These are phyloP conservation scores for Vulpes vulpes DNA, from an alignment of 2,113 vertebrate species.

Conservation along the genomic window DNA sequence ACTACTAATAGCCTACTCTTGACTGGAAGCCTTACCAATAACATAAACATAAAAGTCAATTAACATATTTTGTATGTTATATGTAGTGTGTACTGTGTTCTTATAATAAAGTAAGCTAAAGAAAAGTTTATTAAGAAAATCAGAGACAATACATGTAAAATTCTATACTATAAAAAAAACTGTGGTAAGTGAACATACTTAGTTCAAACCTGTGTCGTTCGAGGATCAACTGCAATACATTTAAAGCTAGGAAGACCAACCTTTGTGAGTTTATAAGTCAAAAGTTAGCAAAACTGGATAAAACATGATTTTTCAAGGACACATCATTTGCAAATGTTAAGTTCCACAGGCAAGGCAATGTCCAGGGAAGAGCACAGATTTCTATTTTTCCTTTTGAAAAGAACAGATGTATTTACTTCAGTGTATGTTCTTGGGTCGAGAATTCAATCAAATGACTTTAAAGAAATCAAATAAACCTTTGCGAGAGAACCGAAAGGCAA, in stretches of 20 bases:
- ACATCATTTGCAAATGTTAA: not conserved
- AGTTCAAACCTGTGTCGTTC: not conserved
- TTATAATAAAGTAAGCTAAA: not conserved
- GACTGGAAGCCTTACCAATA: not conserved
- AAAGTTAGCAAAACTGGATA: not conserved
- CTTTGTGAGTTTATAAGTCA: not conserved
- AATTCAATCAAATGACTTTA: slow-evolving; percentile 62
- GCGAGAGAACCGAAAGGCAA: not conserved
- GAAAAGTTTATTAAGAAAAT: not conserved
- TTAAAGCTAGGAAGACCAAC: not conserved
- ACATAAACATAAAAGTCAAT: not conserved
- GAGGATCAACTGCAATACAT: not conserved
- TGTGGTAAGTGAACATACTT: not conserved
- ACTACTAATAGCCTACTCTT: not conserved
- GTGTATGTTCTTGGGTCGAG: not conserved
- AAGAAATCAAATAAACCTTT: slow-evolving; percentile 61
- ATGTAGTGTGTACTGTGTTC: not conserved
- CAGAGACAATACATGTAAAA: not conserved
- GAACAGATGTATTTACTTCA: not conserved
- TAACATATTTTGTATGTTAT: not conserved
- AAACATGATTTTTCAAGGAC: not conserved
- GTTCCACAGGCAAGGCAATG: not conserved
- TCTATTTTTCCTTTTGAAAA: not conserved
- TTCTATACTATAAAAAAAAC: not conserved
- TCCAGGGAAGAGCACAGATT: not conserved